Percentiles rank a stretch among this genome's conserved stretches.
These are phyloP conservation scores for Pterocles burchelli DNA, from an alignment of 2,113 vertebrate species.

Conservation along the genomic window DNA sequence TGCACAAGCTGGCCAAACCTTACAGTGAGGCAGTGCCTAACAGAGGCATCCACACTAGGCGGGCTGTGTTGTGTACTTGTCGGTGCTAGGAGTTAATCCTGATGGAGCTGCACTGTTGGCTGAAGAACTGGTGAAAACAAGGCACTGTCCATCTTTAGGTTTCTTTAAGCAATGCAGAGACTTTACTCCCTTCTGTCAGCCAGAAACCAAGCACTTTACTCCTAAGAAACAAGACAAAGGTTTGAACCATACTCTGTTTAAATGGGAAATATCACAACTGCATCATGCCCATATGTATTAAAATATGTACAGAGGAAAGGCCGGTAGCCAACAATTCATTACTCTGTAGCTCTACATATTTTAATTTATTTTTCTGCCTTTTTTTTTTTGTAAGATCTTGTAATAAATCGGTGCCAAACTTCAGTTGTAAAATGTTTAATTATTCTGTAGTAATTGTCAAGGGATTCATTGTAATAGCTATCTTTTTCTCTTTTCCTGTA, in stretches of 20 bases:
- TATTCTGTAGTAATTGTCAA: background rate
- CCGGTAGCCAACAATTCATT: background rate
- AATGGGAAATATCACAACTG: background rate
- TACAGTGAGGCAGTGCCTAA: background rate
- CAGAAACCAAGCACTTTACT: background rate
- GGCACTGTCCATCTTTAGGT: background rate
- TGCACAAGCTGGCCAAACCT: background rate
- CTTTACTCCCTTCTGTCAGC: background rate
- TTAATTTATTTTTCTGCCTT: background rate
- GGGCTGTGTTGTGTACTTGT: fast-evolving
- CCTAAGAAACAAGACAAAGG: background rate
- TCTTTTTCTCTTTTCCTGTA: constrained; percentile 51
- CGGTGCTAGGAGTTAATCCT: background rate
- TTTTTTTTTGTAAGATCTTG: background rate
- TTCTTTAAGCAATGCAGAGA: background rate
- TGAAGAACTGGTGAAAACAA: background rate
- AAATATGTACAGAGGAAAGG: background rate
- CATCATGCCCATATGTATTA: fast-evolving
- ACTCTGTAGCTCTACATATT: background rate
- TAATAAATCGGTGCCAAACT: background rate
- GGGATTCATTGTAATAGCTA: background rate
- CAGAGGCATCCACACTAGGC: background rate
- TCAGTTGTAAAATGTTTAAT: background rate
- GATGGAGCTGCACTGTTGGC: background rate
- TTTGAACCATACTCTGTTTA: background rate